Conservation (phyloP, 2,797 vertebrate species). For the Chloroceryle amazona region DNA sequence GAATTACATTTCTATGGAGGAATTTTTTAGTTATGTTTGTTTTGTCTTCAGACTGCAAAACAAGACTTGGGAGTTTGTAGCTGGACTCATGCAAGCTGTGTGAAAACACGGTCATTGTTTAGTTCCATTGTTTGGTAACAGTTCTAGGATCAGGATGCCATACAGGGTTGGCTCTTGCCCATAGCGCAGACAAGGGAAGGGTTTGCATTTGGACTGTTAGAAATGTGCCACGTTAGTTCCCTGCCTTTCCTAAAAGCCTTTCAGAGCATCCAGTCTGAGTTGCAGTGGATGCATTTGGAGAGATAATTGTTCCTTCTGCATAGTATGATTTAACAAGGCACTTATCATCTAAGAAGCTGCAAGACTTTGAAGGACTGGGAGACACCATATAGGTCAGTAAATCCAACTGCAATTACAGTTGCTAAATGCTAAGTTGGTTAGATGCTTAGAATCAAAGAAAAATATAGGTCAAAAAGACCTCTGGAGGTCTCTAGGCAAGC, state of each 20-base stretch:
- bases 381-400: neutral
- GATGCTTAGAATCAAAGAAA: conserved; percentile 6
- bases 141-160: conserved; percentile 3
- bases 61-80: neutral
- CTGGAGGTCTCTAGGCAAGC: neutral
- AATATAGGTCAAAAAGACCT: neutral
- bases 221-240: neutral
- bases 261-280: neutral
- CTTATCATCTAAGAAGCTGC: conserved; percentile 1
- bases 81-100: neutral
- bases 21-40: conserved; percentile 7
- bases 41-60: conserved; percentile 24
- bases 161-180: neutral
- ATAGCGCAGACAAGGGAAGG: rapidly evolving
- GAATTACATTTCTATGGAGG: conserved; percentile 36
- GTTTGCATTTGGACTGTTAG: neutral
- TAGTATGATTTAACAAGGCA: neutral
- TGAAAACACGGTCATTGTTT: conserved; percentile 19
- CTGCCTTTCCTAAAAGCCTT: conserved; percentile 15
- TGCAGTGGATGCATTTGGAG: neutral
- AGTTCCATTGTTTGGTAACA: conserved; percentile 13
- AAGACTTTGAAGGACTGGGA: conserved; percentile 29
- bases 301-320: neutral
- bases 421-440: neutral
- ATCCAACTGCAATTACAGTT: conserved; percentile 8